Base-by-base conservation (phyloP, 2,797 vertebrate species). In the Ctenosaura bakeri region DNA sequence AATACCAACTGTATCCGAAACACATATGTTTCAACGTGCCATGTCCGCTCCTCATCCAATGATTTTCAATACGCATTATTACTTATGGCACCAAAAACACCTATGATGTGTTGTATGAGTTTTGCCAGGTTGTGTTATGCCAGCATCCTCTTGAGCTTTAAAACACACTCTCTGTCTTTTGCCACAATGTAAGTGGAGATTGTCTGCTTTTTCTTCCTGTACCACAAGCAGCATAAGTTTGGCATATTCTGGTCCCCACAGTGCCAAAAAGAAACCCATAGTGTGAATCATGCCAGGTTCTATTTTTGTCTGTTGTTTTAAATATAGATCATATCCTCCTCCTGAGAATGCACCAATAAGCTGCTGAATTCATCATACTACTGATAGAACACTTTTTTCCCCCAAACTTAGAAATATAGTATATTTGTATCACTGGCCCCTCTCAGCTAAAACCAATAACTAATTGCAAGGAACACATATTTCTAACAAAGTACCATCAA, bases 191-290 rank as follows among this genome's bases (percentile, higher is more conserved):
- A 90, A 90, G 35, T 71, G 20, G 62, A 79, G 62, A 56, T 71
- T 20, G 35, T 50, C 42, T 77, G 18, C 32, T 69, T 82, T 78
- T 22, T 88, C 32, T 84, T 52, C 62, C 14, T 66, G 26, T 8
- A 12, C 80, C 74, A 83, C 81, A 83, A 69, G 73, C 78, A 76
- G 52, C 56, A 87, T 69, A 83, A 69, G 83, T 69, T 66, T 90
- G 84, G 78, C 56, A 10, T 87, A 76, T 54, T 66, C 78, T 29
- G 3, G 35, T 52, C 56, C 18, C n/a, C 6, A n/a, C 32, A 13
- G 24, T 87, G 80, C 80, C 89, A 90, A 66, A 90, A 77, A 46
- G 87, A 87, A 83, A 82, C 18, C 79, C 80, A 77, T 42, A 54
- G 38, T 87, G 24, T 87, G 86, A 46, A 84, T 90, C 24, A 50